Base-by-base conservation (phyloP, 1,140 invertebrate species). In the Caenorhabditis brenneri region DNA sequence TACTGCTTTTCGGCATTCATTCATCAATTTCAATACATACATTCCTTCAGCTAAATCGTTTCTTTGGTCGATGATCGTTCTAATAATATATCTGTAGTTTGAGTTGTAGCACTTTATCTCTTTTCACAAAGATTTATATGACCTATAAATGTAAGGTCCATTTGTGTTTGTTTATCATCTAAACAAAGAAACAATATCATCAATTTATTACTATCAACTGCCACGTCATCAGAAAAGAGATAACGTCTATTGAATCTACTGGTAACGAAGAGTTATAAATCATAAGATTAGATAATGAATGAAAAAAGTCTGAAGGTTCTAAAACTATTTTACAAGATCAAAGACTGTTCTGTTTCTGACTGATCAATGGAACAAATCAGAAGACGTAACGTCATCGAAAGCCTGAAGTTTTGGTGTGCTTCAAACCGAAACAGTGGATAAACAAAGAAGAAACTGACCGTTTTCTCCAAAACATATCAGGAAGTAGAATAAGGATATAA, bases 1-100 rank as follows among this genome's bases (percentile, higher is more conserved):
- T 74, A n/a, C 33, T 74, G n/a, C 33, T 46, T 74, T 42, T 74
- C 36, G 58, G 65, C 36, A 74, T 74, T 74, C 65, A 74, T 74
- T 65, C 60, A 65, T 65, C 31, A 65, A 65, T 33, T 36, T 46
- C 42, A 16, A 12, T 65, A 33, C 58, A 33, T 74, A 33, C 31
- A 10, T 55, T 55, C 53, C 7, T 27, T 55, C 29, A 33, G 29
- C 15, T 36, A 65, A 36, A 65, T 65, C 19, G 31, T 33, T 24
- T 42, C 36, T 9, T 42, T 74, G 33, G n/a, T 74, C 36, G 42
- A 10, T 46, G 65, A 42, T 74, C 58, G 58, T 16, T 65, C 10
- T 65, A 36, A 33, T 15, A 22, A 29, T 19, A 27, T 12, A 58
- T 29, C 15, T 27, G n/a, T 36, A 19, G 31, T 65, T 65, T 65